Evolutionary conservation across 2,113 vertebrate species (phyloP), one percentile per base, ranked within the genome.

Genomic region (Columba livia): DNA sequence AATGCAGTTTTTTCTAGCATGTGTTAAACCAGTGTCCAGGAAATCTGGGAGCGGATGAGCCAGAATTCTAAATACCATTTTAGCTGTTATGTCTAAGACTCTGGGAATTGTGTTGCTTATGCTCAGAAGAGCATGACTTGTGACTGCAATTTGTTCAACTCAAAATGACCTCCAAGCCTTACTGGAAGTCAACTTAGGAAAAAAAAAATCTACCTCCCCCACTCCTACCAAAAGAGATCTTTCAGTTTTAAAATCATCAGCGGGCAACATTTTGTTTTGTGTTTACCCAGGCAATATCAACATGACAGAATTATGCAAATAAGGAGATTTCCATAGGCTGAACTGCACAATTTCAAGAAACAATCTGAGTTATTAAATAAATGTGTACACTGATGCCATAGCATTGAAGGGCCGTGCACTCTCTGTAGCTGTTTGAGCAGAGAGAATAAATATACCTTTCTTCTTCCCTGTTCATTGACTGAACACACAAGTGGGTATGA

Each of bases 291-390:
- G 12, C 36, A 83, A 50, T 73, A 75, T 95, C 86, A 78, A 92
- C 47, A 31, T 18, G 62, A 65, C 53, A 80, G 62, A 88, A 38
- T 88, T 97, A 75, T 90, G 92, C 91, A 91, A 90, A 79, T 77
- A 93, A 69, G 93, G 92, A 96, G 96, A 94, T 97, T 97, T 96
- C 96, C 95, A 88, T 57, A 54, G 79, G 28, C 74, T 82, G 90
- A 81, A 65, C 93, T 93, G 77, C 89, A 87, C 57, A 51, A 90
- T 66, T 62, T 75, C 64, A 88, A 96, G 87, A 96, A 83, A 80
- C 58, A 54, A 66, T 92, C 75, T 23, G 38, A 79, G 31, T 69
- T 79, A 48, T 53, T 95, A 91, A 96, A 83, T 81, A 95, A 87
- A 91, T 12, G 18, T 73, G 75, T 80, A 42, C 1, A 0, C 54